Conservation (phyloP, 2,888 invertebrate genomes). For the Lasioglossum leucozonium region DNA sequence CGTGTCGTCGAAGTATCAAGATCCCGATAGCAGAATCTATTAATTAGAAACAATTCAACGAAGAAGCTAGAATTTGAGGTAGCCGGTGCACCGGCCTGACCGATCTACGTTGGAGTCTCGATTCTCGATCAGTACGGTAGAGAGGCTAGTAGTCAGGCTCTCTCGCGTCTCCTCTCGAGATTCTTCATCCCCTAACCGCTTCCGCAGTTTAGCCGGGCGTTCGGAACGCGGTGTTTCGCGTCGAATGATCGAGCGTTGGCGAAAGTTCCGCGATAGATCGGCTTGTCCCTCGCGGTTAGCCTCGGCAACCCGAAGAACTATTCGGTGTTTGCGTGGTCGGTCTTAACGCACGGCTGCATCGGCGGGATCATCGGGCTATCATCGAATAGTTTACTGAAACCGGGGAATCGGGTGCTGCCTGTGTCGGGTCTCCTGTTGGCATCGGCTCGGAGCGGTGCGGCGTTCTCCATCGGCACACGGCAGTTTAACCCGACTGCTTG, state of each 20-base stretch:
- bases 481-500: constrained; percentile 80
- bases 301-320: constrained; percentile 31
- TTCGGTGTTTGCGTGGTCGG: constrained; percentile 44
- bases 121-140: background rate
- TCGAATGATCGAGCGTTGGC: constrained; percentile 37
- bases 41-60: background rate
- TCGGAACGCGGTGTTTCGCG: constrained; percentile 40
- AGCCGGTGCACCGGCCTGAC: too few species aligned
- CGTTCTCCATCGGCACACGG: constrained; percentile 50
- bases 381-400: constrained; percentile 42
- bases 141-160: background rate
- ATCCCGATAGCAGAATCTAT: background rate
- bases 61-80: background rate
- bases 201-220: constrained; percentile 34
- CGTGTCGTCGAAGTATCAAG: background rate
- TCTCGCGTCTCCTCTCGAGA: constrained; percentile 27
- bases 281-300: constrained; percentile 53
- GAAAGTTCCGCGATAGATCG: constrained; percentile 64
- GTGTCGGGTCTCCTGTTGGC: constrained; percentile 42
- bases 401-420: constrained; percentile 24
- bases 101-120: background rate
- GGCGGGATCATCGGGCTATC: constrained; percentile 43
- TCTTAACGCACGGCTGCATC: constrained; percentile 53
- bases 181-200: constrained; percentile 52
- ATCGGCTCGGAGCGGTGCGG: background rate